Evolutionary conservation across 2,888 invertebrate genomes (phyloP).

Genomic region (Thymelicus acteon): DNA sequence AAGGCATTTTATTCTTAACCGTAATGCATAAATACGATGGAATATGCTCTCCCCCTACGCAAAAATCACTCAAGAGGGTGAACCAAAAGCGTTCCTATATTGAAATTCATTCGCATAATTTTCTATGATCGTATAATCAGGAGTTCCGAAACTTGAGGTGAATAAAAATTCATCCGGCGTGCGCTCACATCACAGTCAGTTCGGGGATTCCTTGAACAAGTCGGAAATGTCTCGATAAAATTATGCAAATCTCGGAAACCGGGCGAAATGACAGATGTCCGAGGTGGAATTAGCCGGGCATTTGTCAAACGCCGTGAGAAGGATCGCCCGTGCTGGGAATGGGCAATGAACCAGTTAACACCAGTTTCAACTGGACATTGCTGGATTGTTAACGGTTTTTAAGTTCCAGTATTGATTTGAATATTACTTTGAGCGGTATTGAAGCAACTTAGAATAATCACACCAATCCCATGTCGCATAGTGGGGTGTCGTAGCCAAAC

Average conservation of each 20-base stretch:
- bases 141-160: slow-evolving; percentile 16
- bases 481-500: too few species aligned
- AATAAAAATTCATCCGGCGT: slow-evolving; percentile 35
- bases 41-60: not conserved
- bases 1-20: not conserved
- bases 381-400: slow-evolving; percentile 4
- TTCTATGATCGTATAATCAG: slow-evolving; percentile 33
- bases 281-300: slow-evolving; percentile 38
- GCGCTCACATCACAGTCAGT: slow-evolving; percentile 34
- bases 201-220: slow-evolving; percentile 35
- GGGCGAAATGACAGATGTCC: slow-evolving; percentile 37
- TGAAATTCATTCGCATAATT: slow-evolving; percentile 37
- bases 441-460: too few species aligned
- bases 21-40: not conserved
- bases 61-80: slow-evolving; percentile 16
- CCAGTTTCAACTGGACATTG: slow-evolving; percentile 10
- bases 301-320: slow-evolving; percentile 45
- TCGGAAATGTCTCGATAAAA: slow-evolving; percentile 34
- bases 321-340: slow-evolving; percentile 43
- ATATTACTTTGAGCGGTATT: not conserved
- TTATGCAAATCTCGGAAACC: slow-evolving; percentile 37
- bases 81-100: slow-evolving; percentile 11
- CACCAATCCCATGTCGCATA: too few species aligned
- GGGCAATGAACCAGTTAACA: slow-evolving; percentile 39
- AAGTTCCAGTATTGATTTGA: not conserved